Evolutionary conservation across 2,797 vertebrate species (phyloP), one percentile per base, ranked within the genome.

Genomic region (Sebastes minor): DNA sequence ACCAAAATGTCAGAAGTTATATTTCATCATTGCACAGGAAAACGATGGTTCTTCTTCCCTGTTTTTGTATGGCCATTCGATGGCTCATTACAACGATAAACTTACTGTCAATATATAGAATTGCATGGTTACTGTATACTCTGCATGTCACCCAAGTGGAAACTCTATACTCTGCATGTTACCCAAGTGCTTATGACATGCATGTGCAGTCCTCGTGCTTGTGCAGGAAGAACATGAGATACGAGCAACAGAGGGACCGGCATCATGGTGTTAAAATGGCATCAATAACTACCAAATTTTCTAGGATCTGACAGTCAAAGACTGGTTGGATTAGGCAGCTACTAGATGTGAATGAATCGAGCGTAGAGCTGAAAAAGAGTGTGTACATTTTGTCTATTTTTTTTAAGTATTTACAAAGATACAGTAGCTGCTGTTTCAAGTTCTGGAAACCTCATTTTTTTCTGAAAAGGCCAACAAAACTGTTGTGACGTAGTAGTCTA

Each of bases 401-500:
- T 42, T 42, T 16, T 0, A 20, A 32, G 28, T 27, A 72, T 16
- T 65, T 66, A 42, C 22, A 4, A 32, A 79, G 32, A 22, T 62
- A n/a, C 20, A 71, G 32, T 12, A 63, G 27, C 8, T 46, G 16
- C 57, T 60, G 14, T 59, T 42, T 60, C 11, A 42, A 14, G 30
- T 27, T 46, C 3, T 60, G 12, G 35, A 68, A 59, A 64, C 8
- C 6, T 6, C 38, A 66, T 23, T n/a, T 10, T 5, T 65, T 52
- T 55, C 25, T 28, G 6, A 33, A 22, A 27, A 65, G 11, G 13
- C 14, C 61, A 6, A 87, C 73, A 89, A 86, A 75, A 52, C 18
- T 38, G 56, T 80, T 86, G 70, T 70, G 32, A 65, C 6, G 7
- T 30, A 62, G 30, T 28, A 2, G 32, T 74, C 32, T 72, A 46